These are phyloP conservation scores for Delphinapterus leucas DNA, from an alignment of 2,113 vertebrate genomes.

Conservation along the genomic window DNA sequence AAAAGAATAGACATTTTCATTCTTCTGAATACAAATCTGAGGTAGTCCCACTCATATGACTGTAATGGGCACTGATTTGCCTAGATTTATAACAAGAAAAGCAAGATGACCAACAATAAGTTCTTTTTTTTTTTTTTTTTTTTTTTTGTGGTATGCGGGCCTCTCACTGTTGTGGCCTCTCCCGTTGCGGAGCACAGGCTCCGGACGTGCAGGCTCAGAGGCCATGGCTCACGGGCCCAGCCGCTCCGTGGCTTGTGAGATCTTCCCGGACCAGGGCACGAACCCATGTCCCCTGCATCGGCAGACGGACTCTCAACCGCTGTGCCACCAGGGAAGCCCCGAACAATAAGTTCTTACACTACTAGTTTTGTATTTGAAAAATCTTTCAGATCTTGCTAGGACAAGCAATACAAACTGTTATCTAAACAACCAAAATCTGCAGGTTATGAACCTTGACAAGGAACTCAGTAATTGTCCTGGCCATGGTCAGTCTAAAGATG, in stretches of 20 bases:
- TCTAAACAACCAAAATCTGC: neutral
- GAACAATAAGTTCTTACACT: neutral
- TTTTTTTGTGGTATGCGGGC: fast-evolving
- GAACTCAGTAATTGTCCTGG: neutral
- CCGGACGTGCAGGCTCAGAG: too few species aligned
- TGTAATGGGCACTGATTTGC: neutral
- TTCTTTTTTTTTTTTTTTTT: neutral
- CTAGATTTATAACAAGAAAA: neutral
- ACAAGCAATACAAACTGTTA: neutral
- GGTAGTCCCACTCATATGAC: neutral
- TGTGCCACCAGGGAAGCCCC: too few species aligned
- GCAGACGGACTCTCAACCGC: too few species aligned
- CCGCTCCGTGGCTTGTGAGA: too few species aligned
- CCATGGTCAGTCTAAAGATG: neutral
- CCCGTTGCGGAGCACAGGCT: too few species aligned
- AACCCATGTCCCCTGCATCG: too few species aligned
- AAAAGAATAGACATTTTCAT: neutral
- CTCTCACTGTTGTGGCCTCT: too few species aligned
- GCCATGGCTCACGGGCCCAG: too few species aligned
- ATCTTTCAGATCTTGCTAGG: neutral
- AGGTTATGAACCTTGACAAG: neutral
- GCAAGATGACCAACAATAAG: neutral
- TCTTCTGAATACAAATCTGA: neutral
- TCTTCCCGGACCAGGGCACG: too few species aligned
- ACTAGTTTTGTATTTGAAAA: neutral